Evolutionary conservation across 2,113 vertebrate genomes (phyloP), one percentile per base, ranked within the genome.

Genomic region (Paramisgurnus dabryanus): DNA sequence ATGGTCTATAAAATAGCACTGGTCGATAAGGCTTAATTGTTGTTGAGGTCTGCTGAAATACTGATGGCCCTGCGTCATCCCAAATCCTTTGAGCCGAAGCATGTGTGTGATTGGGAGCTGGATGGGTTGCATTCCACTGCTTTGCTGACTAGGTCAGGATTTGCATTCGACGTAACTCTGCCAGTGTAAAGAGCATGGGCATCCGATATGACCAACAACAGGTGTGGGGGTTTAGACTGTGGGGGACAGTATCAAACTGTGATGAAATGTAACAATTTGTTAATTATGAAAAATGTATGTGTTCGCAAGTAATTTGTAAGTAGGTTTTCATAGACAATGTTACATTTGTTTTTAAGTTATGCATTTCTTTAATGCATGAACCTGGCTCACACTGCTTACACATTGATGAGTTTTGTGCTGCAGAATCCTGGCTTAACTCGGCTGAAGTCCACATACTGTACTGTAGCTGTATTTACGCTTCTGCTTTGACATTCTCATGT

Each of bases 121-220:
- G 53, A 78, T 78, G 34, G 55, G 77, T 34, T 78, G 17, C 75
- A 78, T 82, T 77, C 80, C 74, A 27, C 18, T 22, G 22, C 80
- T 77, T 43, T 82, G 81, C 81, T 82, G 81, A 82, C 81, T 71
- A 34, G 57, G 75, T 39, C 27, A 50, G 78, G 61, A 63, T 76
- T 76, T 49, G 27, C 61, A 50, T 76, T 69, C 50, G 66, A 68
- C 6, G 34, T 47, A 39, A 64, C 9, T 43, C 66, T 68, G 57
- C 73, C 80, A 45, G 53, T 5, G 6, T 60, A 61, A 39, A 61
- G 49, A 67, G 49, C 69, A 53, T 15, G 55, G 40, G 34, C 18
- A 27, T 69, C 57, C n/a, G 11, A 27, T 47, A 76, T n/a, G 57
- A 34, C 10, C 53, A 50, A 75, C 55, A 76, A 81, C 72, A 70